These are phyloP conservation scores for Cheilosia vernalis DNA, from an alignment of 2,888 invertebrate species.

Conservation along the genomic window DNA sequence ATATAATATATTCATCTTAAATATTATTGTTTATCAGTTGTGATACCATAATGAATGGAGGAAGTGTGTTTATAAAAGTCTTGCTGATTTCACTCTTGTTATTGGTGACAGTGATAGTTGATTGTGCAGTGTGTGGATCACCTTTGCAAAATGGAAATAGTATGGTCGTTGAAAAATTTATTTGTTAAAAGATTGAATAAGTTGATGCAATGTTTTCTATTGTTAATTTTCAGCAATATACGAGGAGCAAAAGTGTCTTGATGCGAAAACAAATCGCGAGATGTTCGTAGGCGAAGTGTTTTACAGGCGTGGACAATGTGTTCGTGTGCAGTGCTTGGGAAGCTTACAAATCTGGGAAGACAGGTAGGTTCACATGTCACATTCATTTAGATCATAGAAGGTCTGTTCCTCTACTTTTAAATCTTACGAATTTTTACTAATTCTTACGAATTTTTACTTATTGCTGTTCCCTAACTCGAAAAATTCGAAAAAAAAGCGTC, in stretches of 20 bases:
- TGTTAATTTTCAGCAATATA: conserved; percentile 64
- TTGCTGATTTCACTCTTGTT: conserved; percentile 20
- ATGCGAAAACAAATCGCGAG: conserved; percentile 79
- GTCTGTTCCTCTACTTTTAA: no score
- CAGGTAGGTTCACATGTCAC: conserved; percentile 77
- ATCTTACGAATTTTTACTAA: no score
- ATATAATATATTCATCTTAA: not conserved
- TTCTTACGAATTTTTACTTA: no score
- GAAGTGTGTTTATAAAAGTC: not conserved
- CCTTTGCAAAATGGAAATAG: conserved; percentile 54
- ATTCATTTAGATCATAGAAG: no score
- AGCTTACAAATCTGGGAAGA: conserved; percentile 81
- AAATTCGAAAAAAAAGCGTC: no score
- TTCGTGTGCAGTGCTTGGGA: conserved; percentile 81
- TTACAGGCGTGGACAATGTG: conserved; percentile 80
- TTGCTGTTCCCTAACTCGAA: no score
- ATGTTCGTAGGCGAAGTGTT: conserved; percentile 81
- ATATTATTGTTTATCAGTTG: not conserved
- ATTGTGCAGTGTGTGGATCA: conserved; percentile 44
- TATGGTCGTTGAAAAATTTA: conserved; percentile 15
- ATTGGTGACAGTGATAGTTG: conserved; percentile 21
- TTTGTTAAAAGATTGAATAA: conserved; percentile 2
- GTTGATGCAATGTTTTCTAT: not conserved
- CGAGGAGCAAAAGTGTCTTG: conserved; percentile 78
- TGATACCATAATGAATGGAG: conserved; percentile 22